A percentile compares a stretch with the other conserved stretches of the same genome.
phyloP scores from a whole-genome alignment of 1,140 invertebrate genomes.

The Thereuonema tuberculata region DNA sequence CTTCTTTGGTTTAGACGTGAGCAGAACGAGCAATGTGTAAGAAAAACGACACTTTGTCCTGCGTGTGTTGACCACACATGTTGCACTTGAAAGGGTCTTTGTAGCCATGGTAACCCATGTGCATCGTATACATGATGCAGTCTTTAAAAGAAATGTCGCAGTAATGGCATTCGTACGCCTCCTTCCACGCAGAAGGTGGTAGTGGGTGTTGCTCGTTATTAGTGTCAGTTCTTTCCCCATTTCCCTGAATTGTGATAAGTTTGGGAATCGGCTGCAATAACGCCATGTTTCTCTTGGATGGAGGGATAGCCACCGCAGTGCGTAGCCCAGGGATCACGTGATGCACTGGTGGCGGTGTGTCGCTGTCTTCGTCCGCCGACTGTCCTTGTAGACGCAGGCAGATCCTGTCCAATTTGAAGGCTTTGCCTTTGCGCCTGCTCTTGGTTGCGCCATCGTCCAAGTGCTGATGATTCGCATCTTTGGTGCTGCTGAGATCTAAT shows the following conservation, averaged over 20 bases:
- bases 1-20: constrained; percentile 40
- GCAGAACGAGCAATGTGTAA: constrained; percentile 73
- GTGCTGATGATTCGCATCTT: too few relatives aligned
- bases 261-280: not conserved
- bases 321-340: not conserved
- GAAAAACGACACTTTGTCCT: constrained; percentile 76
- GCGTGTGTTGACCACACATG: constrained; percentile 70
- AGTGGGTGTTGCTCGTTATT: constrained; percentile 13
- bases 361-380: not conserved
- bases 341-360: not conserved
- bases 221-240: not conserved
- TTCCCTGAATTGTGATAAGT: not conserved
- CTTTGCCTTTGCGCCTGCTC: constrained; percentile 61
- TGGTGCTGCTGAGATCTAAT: not conserved
- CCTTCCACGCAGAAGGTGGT: too few relatives aligned
- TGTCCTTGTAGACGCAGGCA: constrained; percentile 34
- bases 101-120: constrained; percentile 90
- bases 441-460: too few relatives aligned
- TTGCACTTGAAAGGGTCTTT: constrained; percentile 86
- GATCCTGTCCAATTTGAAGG: constrained; percentile 53
- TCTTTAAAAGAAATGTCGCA: constrained; percentile 87
- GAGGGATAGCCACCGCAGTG: not conserved
- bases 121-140: constrained; percentile 78
- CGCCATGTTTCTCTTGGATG: not conserved
- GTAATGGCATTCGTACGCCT: constrained; percentile 55